These are phyloP conservation scores for Cordylochernes scorpioides DNA, from an alignment of 2,888 invertebrate species.

Conservation along the genomic window DNA sequence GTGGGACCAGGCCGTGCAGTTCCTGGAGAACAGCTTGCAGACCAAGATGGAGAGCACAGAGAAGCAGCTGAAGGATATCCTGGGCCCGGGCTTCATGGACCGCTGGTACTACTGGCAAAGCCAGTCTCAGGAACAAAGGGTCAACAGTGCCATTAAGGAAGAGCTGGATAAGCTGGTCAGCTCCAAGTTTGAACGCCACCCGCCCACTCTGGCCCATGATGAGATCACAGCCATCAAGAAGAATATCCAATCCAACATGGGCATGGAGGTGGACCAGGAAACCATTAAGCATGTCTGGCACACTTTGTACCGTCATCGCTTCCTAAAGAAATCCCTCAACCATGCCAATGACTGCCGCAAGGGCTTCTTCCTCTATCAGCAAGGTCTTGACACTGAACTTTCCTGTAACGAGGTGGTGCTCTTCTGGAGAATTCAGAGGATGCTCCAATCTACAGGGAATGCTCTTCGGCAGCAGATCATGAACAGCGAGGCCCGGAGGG, in stretches of 20 bases:
- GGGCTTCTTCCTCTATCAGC: conserved; percentile 83
- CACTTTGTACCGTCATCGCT: conserved; percentile 60
- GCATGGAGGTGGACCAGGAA: conserved; percentile 51
- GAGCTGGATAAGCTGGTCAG: conserved; percentile 57
- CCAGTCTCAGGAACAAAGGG: conserved; percentile 44
- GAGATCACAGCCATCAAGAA: conserved; percentile 75
- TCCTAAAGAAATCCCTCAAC: conserved; percentile 49
- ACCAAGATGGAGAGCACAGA: too few species aligned
- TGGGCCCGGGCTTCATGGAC: conserved; percentile 43
- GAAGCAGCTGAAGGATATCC: conserved; percentile 37
- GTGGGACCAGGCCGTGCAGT: conserved; percentile 77
- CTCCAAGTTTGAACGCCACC: conserved; percentile 34
- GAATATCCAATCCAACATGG: conserved; percentile 51
- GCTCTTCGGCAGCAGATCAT: conserved; percentile 77
- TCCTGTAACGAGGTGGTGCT: conserved; percentile 74
- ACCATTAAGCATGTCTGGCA: conserved; percentile 44
- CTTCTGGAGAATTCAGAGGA: conserved; percentile 89
- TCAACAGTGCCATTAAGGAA: conserved; percentile 39
- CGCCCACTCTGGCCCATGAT: conserved; percentile 45
- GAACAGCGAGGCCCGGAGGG: conserved; percentile 66
- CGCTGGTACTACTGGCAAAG: conserved; percentile 64
- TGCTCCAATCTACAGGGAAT: conserved; percentile 77
- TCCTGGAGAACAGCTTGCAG: conserved; percentile 52
- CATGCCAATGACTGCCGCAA: conserved; percentile 67
- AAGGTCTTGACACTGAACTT: conserved; percentile 29